Evolutionary conservation across 2,888 invertebrate species (phyloP), one percentile per base, ranked within the genome.

Genomic region (Euphydryas editha): DNA sequence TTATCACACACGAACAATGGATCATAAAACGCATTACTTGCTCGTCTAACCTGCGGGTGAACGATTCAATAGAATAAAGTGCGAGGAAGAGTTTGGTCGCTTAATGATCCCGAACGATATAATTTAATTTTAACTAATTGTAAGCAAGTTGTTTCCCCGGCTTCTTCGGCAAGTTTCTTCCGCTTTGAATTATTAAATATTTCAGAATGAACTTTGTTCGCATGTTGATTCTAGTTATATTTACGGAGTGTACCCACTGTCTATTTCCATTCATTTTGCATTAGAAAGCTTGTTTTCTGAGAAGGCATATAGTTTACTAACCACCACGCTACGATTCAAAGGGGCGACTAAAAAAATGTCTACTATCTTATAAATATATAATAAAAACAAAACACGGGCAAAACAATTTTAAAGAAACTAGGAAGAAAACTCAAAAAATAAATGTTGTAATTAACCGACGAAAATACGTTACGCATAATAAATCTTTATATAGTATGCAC

Each of bases 1-100:
- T 24, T 59, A 62, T n/a, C 24, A 21, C 44, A 30, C 8, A 30
- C 36, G 65, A 73, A 75, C 74, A 75, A 75, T 74, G 49, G 71
- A 15, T 69, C 71, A 68, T 74, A 74, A 75, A 74, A 65, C 72
- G 69, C 63, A 37, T 57, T 20, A 67, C 42, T 44, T 62, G 54
- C 58, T 44, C 67, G 62, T 20, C 51, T 62, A 58, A 71, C 72
- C 67, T 69, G 69, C 44, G 37, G 30, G n/a, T 61, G 59, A 62
- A 62, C 67, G 64, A 67, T 69, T 69, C 61, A 70, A 65, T 67
- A 56, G 64, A 58, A 68, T 55, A 61, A 67, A 65, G 67, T 70
- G 69, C 42, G 49, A 44, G 44, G 42, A 21, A 51, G 24, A 59
- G 39, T 49, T 49, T 46, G 46, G 55, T 55, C 46, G 54, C 58